Base-by-base conservation (phyloP, 2,113 vertebrate species). In the Aegithalos caudatus region DNA sequence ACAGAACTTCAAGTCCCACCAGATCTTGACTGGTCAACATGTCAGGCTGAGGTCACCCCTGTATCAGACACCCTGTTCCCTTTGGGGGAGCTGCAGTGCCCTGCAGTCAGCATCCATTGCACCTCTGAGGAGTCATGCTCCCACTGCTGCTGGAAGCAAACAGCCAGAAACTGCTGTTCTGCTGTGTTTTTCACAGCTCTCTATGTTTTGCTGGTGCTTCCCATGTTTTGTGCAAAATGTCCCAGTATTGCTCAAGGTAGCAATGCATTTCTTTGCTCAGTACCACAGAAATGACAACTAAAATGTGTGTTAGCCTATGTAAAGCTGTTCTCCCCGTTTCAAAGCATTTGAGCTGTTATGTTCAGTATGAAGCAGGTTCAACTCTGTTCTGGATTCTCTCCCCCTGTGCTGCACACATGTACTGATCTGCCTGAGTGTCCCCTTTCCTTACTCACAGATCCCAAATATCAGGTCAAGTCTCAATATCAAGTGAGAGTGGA, bases 31-130 rank as follows among this genome's bases (percentile, higher is more conserved):
- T 27, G 42, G 23, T 24, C 53, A 71, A 17, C 1, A 1, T 3
- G 37, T 24, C 24, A 71, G 65, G 15, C 38, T 56, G 65, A 76
- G 37, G 72, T 27, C 37, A 51, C 6, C 35, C 5, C 27, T 47
- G 19, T 2, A 1, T 38, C 29, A 70, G 33, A 70, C 5, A 45
- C 12, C 12, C 6, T 2, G 0, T 42, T 8, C 44, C 14, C 33
- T 22, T 14, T 9, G 10, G 24, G 57, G 25, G 12, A 38, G 29
- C 51, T 70, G 44, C 28, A 54, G 45, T 2, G 1, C 29, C 65
- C 35, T 44, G 60, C 47, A 84, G 69, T 13, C 78, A 62, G 47
- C 17, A n/a, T 14, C 77, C 35, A 4, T 1, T 10, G 29, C 79
- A 50, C 17, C 60, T 84, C 54, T 3, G 2, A 79, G 64, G 67